Evolutionary conservation across 2,888 invertebrate genomes (phyloP).

Genomic region (Tricholauxania praeusta): DNA sequence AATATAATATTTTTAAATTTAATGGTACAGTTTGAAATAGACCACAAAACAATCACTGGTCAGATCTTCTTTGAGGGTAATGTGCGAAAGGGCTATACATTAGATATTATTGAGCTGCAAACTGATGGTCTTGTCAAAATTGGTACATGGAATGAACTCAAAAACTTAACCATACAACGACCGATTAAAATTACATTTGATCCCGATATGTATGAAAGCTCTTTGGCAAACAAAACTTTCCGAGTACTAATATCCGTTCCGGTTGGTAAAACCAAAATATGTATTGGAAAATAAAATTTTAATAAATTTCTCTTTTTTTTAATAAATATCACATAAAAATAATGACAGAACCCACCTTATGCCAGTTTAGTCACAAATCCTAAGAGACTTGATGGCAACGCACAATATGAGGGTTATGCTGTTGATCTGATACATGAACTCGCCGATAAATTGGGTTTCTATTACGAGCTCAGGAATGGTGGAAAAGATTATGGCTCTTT

Average conservation of each 20-base stretch:
- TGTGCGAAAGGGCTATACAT: slow-evolving; percentile 75
- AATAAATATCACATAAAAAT: no score
- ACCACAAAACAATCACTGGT: slow-evolving; percentile 73
- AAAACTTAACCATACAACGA: slow-evolving; percentile 72
- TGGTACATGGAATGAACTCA: slow-evolving; percentile 77
- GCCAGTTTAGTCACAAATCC: slow-evolving; percentile 83
- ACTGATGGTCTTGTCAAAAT: slow-evolving; percentile 75
- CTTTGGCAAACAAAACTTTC: slow-evolving; percentile 79
- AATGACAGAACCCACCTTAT: slow-evolving; percentile 83
- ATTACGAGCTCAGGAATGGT: slow-evolving; percentile 84
- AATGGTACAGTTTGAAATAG: slow-evolving; percentile 67
- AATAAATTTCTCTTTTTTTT: neutral
- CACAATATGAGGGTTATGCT: slow-evolving; percentile 87
- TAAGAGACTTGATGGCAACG: slow-evolving; percentile 78
- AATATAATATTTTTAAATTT: no score
- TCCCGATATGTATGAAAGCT: slow-evolving; percentile 70
- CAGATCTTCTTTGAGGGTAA: slow-evolving; percentile 83
- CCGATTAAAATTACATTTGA: slow-evolving; percentile 61
- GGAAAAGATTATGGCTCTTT: slow-evolving; percentile 82
- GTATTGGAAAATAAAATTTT: neutral
- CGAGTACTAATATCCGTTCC: slow-evolving; percentile 79
- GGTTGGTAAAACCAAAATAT: slow-evolving; percentile 55
- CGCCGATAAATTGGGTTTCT: slow-evolving; percentile 82
- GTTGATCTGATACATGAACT: slow-evolving; percentile 88
- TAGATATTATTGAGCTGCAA: slow-evolving; percentile 78